Base-by-base conservation (phyloP, 2,888 invertebrate species). In the Ornithoptera priamus region DNA sequence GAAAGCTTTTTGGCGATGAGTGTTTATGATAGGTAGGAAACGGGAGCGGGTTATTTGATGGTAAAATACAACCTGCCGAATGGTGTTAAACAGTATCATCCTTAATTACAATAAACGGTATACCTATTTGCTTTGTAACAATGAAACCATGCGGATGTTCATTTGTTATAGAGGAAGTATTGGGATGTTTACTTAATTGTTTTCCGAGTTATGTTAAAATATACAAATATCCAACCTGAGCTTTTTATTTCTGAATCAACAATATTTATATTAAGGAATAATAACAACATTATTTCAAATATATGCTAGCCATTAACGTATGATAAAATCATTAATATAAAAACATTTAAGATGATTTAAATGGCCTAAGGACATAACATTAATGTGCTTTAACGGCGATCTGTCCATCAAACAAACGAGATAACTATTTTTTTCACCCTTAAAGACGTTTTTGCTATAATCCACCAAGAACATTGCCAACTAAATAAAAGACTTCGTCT, bases 1-100 rank as follows among this genome's bases (percentile, higher is more conserved):
- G 83, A 83, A 84, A 84, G 85, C 87, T 85, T 87, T 86, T 76
- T 79, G 78, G 79, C 81, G 83, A 89, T 87, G 87, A 89, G 86
- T 87, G 88, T 86, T 87, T 88, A 86, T 85, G 84, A 84, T 83
- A 77, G 80, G 77, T 73, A 74, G 74, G 62, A 58, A 57, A 70
- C 70, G 68, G 71, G 65, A 71, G 70, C 73, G 71, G 71, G 70
- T 70, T 73, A 72, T 71, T 65, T 71, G 61, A 63, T 59, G 71
- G 57, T 67, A 71, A 72, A 74, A 74, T 72, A 67, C 68, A 50
- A 39, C 57, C 36, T 56, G 58, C 68, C 63, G 62, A 62, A 62
- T 71, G 70, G 68, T 68, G 60, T 67, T 72, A 71, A 70, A 69
- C 68, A 69, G 62, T 62, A 53, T 61, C 62, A 67, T 66, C 66